Evolutionary conservation across 2,888 invertebrate genomes (phyloP).

Genomic region (Danaus chrysippus): DNA sequence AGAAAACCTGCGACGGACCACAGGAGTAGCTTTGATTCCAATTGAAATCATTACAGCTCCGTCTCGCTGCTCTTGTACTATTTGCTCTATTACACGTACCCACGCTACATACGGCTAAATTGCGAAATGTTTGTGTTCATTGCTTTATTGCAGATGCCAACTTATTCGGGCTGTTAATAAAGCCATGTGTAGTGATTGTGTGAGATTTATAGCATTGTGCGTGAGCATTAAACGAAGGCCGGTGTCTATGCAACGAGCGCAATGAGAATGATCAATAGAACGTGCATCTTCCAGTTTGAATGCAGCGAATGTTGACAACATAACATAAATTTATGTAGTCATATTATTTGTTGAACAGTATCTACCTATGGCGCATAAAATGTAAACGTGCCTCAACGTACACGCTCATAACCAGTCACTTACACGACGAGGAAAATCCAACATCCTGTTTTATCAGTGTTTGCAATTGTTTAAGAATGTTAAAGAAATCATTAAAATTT

Average conservation of each 20-base stretch:
- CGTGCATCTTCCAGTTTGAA: conserved; percentile 28
- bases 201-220: conserved; percentile 31
- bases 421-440: conserved; percentile 60
- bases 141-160: conserved; percentile 30
- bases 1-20: conserved; percentile 23
- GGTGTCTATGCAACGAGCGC: conserved; percentile 24
- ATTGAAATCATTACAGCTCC: conserved; percentile 23
- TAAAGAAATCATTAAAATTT: conserved; percentile 9
- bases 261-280: conserved; percentile 28
- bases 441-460: conserved; percentile 60
- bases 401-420: conserved; percentile 37
- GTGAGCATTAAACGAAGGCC: conserved; percentile 32
- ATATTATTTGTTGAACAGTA: conserved; percentile 25
- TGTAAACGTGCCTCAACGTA: conserved; percentile 38
- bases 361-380: conserved; percentile 12
- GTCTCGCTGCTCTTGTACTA: conserved; percentile 18
- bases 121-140: conserved; percentile 24
- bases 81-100: conserved; percentile 13
- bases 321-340: conserved; percentile 14
- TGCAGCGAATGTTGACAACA: conserved; percentile 18
- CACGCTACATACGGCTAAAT: conserved; percentile 19
- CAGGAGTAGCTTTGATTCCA: conserved; percentile 22
- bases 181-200: conserved; percentile 29
- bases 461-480: conserved; percentile 37
- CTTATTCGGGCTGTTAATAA: conserved; percentile 32